Evolutionary conservation across 35 echinoderm and acorn worm genomes (phyloP), one percentile per base, ranked within the genome.

Genomic region (Stichopus chloronotus): DNA sequence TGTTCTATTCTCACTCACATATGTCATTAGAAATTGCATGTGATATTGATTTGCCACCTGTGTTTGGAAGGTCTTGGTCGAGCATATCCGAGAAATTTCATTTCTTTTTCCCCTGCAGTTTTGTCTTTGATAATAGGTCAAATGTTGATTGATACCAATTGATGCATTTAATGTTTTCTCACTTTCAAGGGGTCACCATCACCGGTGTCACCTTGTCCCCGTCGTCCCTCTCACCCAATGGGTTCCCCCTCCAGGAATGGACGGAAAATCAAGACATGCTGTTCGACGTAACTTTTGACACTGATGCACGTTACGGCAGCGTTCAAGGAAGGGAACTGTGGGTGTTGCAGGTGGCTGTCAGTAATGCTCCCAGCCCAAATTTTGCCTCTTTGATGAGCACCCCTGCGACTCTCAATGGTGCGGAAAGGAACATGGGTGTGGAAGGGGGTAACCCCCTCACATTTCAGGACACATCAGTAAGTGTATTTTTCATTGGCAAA

Each of bases 301-400:
- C 87, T 13, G 87, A 89, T 21, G 1, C 7, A 10, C 57, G 87
- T 63, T 89, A 72, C 61, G 87, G 87, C 17, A 74, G 87, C 19
- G 87, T 71, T 59, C 65, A 17, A 12, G 82, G 82, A 16, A 12
- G 8, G 0, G 7, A 58, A 14, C 57, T 85, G 8, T 85, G 82
- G 82, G 16, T 58, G 4, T 58, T 85, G 22, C 55, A 19, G 21
- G 82, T 85, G 19, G 82, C 55, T 7, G 58, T 85, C 5, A 85
- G 82, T 58, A n/a, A 58, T 58, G 82, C 57, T 53, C 80, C 11
- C 7, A 83, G 80, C 25, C 80, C 80, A 55, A 17, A 55, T 83
- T 53, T 83, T 83, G 53, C 7, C 11, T 53, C 11, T 83, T 83
- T 83, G 80, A 56, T 0, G 8, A 43, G 7, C 6, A 12, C 80